phyloP scores from a whole-genome alignment of 2,113 vertebrate species.

The Epinephelus moara region DNA sequence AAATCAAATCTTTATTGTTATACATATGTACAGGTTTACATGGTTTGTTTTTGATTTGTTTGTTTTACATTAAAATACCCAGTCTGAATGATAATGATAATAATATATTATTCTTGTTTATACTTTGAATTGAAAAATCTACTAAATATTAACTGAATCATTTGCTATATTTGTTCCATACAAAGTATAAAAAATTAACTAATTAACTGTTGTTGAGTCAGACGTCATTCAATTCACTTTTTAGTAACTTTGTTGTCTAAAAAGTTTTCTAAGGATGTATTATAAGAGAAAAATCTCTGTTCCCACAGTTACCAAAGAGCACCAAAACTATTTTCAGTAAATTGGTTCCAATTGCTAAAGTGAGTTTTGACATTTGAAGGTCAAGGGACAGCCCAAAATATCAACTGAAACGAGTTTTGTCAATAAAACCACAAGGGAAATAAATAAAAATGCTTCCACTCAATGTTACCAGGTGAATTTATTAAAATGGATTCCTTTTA shows the following conservation, averaged over 20 bases:
- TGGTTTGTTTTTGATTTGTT: not conserved
- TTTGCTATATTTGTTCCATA: not conserved
- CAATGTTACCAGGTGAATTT: not conserved
- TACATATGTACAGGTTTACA: not conserved
- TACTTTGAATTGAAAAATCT: not conserved
- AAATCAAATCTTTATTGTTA: not conserved
- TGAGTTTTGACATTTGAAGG: not conserved
- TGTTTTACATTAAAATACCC: not conserved
- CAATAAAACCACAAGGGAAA: not conserved
- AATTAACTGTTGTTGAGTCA: not conserved
- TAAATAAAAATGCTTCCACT: not conserved
- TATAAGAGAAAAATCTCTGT: not conserved
- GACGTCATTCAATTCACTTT: not conserved
- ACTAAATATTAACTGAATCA: not conserved
- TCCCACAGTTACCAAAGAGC: not conserved
- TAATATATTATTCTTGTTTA: not conserved
- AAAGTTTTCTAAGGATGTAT: not conserved
- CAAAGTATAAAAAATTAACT: not conserved
- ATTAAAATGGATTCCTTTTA: not conserved
- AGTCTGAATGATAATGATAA: not conserved
- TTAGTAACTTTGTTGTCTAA: not conserved
- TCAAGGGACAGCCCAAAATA: not conserved
- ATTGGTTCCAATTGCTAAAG: not conserved
- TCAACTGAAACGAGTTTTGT: not conserved
- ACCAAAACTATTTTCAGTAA: slow-evolving; percentile 1